These are phyloP conservation scores for Periparus ater DNA, from an alignment of 2,797 vertebrate genomes.

Conservation along the genomic window DNA sequence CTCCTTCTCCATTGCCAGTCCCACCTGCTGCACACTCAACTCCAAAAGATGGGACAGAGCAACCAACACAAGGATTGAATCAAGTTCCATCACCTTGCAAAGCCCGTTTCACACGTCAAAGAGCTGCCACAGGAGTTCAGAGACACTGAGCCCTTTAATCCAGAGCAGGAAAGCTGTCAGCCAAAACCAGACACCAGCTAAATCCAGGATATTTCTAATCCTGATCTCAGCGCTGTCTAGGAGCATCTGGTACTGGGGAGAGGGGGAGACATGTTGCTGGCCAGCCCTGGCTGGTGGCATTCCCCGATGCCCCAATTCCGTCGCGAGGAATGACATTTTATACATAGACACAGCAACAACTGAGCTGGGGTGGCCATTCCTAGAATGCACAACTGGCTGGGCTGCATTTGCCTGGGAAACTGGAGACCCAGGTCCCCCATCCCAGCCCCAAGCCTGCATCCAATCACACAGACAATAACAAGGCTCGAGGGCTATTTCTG, in stretches of 20 bases:
- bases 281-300: background rate
- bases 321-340: conserved; percentile 37
- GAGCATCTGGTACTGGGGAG: conserved; percentile 37
- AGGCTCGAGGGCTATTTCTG: conserved; percentile 53
- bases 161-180: conserved; percentile 49
- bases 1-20: background rate
- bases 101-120: background rate
- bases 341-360: conserved; percentile 53
- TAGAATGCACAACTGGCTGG: conserved; percentile 71
- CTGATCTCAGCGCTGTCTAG: conserved; percentile 38
- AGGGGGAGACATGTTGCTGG: conserved; percentile 10
- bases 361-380: conserved; percentile 63
- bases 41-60: background rate
- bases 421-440: conserved; percentile 60
- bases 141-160: conserved; percentile 47
- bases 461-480: conserved; percentile 69
- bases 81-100: background rate
- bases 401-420: conserved; percentile 64
- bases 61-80: background rate
- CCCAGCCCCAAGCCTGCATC: conserved; percentile 55
- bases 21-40: background rate
- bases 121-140: conserved; percentile 1
- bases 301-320: background rate
- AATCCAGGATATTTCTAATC: conserved; percentile 64
- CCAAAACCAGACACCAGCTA: conserved; percentile 55